A percentile compares a stretch with the other conserved stretches of the same genome.
Conservation (phyloP, 2,113 vertebrate genomes). For the Hippocampus barbouri region DNA sequence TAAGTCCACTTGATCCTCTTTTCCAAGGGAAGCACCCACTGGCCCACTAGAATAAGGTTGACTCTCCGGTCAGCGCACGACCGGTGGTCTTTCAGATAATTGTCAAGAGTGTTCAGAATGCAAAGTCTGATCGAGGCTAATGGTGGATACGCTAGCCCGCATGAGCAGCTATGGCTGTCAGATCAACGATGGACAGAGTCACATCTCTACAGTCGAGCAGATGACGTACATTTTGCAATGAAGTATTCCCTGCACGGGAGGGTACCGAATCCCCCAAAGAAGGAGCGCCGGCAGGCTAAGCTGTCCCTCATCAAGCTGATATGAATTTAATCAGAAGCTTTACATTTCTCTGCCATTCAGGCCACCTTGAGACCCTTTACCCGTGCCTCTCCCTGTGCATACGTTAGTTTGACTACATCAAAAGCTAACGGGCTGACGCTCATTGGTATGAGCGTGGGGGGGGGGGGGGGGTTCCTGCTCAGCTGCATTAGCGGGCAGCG, state of each 20-base stretch:
- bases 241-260: slow-evolving; percentile 46
- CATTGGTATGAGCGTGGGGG: slow-evolving; percentile 60
- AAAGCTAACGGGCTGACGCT: slow-evolving; percentile 44
- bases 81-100: not conserved
- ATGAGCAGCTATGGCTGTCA: not conserved
- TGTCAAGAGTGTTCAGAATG: not conserved
- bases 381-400: slow-evolving; percentile 43
- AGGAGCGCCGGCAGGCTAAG: slow-evolving; percentile 31
- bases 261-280: slow-evolving; percentile 38
- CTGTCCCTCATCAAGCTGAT: slow-evolving; percentile 40
- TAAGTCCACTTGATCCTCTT: slow-evolving; percentile 8
- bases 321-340: slow-evolving; percentile 59
- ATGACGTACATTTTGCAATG: not conserved
- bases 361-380: slow-evolving; percentile 50
- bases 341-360: slow-evolving; percentile 63
- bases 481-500: slow-evolving; percentile 47
- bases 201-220: not conserved
- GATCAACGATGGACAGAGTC: not conserved
- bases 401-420: slow-evolving; percentile 43
- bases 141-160: not conserved
- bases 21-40: not conserved
- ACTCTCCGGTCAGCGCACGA: not conserved
- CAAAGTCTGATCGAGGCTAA: not conserved
- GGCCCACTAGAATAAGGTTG: slow-evolving; percentile 3
- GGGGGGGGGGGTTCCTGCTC: slow-evolving; percentile 32